A percentile compares a stretch with the other conserved stretches of the same genome.
Conservation (phyloP, 2,113 vertebrate genomes). For the Emydocephalus ijimae region DNA sequence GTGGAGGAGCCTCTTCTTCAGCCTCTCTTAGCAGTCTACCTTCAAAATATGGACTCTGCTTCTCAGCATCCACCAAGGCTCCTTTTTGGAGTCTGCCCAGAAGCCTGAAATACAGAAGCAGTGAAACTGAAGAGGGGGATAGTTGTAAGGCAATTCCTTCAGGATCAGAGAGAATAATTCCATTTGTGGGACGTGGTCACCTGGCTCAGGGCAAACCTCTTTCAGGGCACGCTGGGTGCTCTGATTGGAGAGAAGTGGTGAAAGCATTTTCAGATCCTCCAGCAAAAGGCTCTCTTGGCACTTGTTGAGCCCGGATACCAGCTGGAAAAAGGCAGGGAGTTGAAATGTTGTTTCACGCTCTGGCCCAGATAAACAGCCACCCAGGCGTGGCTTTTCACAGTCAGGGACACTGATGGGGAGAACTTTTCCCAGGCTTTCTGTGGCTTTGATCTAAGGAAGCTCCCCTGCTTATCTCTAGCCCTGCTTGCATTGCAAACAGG, state of each 20-base stretch:
- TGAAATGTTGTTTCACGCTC: background rate
- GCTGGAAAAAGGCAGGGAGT: background rate
- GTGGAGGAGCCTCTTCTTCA: background rate
- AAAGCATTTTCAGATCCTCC: background rate
- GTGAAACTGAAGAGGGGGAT: too few relatives aligned
- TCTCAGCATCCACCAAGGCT: background rate
- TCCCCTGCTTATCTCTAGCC: background rate
- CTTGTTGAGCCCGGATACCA: background rate
- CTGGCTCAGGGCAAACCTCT: constrained; percentile 22
- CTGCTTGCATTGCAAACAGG: background rate
- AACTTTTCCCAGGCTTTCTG: background rate
- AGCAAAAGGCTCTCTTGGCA: too few relatives aligned
- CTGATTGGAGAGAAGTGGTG: fast-evolving
- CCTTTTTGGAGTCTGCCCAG: background rate
- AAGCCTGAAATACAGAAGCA: background rate
- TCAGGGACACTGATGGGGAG: background rate
- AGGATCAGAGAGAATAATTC: fast-evolving
- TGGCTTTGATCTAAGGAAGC: background rate
- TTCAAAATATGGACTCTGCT: background rate
- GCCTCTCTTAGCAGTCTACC: background rate
- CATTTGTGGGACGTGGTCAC: background rate
- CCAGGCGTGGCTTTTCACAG: background rate
- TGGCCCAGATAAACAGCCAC: background rate
- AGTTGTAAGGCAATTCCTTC: background rate
- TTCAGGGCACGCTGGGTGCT: fast-evolving